Evolutionary conservation across 2,888 invertebrate genomes (phyloP).

Genomic region (Agonopterix heracliana): DNA sequence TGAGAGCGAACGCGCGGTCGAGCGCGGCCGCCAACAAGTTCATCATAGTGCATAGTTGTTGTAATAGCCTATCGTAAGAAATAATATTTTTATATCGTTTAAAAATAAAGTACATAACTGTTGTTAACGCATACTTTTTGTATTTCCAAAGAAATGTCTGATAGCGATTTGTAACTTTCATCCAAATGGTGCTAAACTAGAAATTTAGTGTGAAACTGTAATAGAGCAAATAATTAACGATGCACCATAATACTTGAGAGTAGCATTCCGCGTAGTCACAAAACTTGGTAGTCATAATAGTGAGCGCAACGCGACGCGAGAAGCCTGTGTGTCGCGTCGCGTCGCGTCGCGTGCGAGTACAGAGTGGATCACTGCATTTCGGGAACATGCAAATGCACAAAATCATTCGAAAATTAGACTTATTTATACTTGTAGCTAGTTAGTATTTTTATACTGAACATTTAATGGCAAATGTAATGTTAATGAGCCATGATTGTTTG

Average conservation of each 20-base stretch:
- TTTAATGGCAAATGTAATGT: not conserved
- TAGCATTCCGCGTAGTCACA: conserved; percentile 24
- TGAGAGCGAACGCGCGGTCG: conserved; percentile 5
- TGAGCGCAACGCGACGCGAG: no score
- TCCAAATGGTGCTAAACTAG: conserved; percentile 66
- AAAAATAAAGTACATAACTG: conserved; percentile 68
- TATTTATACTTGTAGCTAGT: not conserved
- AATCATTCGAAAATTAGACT: conserved; percentile 1
- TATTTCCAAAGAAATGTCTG: conserved; percentile 51
- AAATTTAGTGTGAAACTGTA: conserved; percentile 21
- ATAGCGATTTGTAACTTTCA: conserved; percentile 44
- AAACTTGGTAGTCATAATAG: conserved; percentile 7
- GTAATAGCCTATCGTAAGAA: conserved; percentile 59
- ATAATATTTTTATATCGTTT: conserved; percentile 72
- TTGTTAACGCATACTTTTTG: conserved; percentile 58
- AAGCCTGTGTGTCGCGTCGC: no score
- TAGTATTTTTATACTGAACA: conserved; percentile 13
- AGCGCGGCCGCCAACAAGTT: conserved; percentile 1
- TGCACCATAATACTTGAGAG: conserved; percentile 17
- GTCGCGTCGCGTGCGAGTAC: not conserved
- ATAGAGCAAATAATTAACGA: conserved; percentile 1
- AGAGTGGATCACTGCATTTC: conserved; percentile 6
- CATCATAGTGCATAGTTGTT: conserved; percentile 34
- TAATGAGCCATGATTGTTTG: not conserved
- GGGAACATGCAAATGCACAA: conserved; percentile 13